These are phyloP conservation scores for Xerus rutilus DNA, from an alignment of 2,797 vertebrate species.

Conservation along the genomic window DNA sequence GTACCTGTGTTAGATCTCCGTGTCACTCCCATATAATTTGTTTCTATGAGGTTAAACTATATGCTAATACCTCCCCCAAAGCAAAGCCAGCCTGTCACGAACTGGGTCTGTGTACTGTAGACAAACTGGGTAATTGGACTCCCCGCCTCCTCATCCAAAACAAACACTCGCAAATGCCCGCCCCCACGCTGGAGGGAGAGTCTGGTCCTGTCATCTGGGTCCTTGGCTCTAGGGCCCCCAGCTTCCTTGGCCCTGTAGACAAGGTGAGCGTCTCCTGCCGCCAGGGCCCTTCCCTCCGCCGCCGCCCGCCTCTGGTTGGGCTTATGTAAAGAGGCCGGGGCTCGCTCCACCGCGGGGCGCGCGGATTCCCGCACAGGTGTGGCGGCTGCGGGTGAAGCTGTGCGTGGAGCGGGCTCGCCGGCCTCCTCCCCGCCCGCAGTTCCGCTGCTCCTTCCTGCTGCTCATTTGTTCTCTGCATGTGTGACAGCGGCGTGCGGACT, in stretches of 20 bases:
- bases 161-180: slow-evolving; percentile 71
- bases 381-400: background rate
- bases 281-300: background rate
- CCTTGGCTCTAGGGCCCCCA: background rate
- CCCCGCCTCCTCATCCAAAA: slow-evolving; percentile 73
- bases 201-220: slow-evolving; percentile 46
- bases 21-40: background rate
- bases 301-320: background rate
- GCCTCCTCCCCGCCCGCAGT: background rate
- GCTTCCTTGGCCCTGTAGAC: background rate
- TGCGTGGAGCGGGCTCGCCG: background rate
- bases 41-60: slow-evolving; percentile 15
- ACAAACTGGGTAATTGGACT: slow-evolving; percentile 78
- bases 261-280: background rate
- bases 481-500: background rate
- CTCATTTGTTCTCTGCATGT: slow-evolving; percentile 62
- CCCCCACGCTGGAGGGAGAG: slow-evolving; percentile 56
- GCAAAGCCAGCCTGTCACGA: slow-evolving; percentile 66
- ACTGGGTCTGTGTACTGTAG: slow-evolving; percentile 72
- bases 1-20: background rate
- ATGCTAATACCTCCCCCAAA: background rate
- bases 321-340: background rate
- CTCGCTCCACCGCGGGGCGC: background rate
- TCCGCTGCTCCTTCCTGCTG: slow-evolving; percentile 1
- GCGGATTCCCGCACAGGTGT: background rate